Evolutionary conservation across 2,113 vertebrate species (phyloP).

Genomic region (Nothocercus julius): DNA sequence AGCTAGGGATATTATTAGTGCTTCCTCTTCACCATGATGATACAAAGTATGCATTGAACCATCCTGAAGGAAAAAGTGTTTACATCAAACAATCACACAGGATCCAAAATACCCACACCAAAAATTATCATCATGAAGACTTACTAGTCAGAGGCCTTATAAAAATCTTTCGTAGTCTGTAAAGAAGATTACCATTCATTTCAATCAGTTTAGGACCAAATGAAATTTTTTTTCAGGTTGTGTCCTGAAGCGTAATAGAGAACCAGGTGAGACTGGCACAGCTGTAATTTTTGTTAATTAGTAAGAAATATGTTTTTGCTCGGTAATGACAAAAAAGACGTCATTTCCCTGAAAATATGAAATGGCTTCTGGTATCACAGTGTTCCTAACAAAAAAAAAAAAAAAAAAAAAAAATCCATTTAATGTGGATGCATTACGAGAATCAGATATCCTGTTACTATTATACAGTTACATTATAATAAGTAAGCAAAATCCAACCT

Average conservation of each 20-base stretch:
- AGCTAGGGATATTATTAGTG: not conserved
- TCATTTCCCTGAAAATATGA: not conserved
- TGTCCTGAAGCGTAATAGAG: not conserved
- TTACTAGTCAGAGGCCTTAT: not conserved
- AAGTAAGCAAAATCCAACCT: not conserved
- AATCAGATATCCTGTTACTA: not conserved
- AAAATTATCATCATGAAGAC: not conserved
- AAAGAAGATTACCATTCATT: rapidly evolving
- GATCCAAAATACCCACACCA: not conserved
- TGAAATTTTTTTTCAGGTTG: not conserved
- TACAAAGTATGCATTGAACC: not conserved
- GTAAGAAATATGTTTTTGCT: not conserved
- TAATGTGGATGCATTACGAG: not conserved
- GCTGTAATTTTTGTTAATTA: not conserved
- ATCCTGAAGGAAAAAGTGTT: not conserved
- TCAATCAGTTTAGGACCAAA: not conserved
- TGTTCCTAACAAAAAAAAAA: not conserved
- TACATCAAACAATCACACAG: not conserved
- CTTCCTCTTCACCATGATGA: not conserved
- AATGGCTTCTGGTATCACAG: not conserved
- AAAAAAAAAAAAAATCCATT: not conserved
- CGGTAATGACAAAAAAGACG: not conserved
- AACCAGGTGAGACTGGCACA: not conserved
- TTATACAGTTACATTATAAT: not conserved
- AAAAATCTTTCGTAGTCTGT: not conserved